A percentile compares a stretch with the other conserved stretches of the same genome.
These are phyloP conservation scores for Parnassius smintheus DNA, from an alignment of 2,888 invertebrate genomes.

Conservation along the genomic window DNA sequence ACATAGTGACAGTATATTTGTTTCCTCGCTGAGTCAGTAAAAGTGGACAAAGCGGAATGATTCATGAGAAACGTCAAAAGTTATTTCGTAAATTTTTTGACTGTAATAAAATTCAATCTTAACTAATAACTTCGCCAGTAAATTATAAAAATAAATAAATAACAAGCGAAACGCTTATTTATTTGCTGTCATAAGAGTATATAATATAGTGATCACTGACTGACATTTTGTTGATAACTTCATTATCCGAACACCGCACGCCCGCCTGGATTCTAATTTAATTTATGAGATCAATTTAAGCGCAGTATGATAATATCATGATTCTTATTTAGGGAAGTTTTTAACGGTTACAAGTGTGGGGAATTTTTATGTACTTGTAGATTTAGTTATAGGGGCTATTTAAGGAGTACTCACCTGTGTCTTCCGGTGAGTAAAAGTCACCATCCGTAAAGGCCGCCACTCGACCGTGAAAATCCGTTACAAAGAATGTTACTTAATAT, in stretches of 20 bases:
- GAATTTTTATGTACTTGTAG: neutral
- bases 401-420: constrained; percentile 48
- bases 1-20: no score
- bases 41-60: no score
- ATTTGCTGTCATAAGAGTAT: constrained; percentile 32
- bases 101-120: no score
- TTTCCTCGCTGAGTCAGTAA: no score
- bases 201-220: constrained; percentile 34
- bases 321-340: constrained; percentile 9
- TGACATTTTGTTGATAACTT: constrained; percentile 45
- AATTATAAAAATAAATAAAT: constrained; percentile 7
- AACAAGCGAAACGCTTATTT: constrained; percentile 15
- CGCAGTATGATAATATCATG: constrained; percentile 30
- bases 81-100: no score
- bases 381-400: constrained; percentile 8
- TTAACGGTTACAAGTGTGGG: constrained; percentile 14
- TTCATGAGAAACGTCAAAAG: no score
- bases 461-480: constrained; percentile 75
- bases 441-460: constrained; percentile 57
- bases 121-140: constrained; percentile 4
- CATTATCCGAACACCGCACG: constrained; percentile 44
- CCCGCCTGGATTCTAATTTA: constrained; percentile 52
- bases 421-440: constrained; percentile 49
- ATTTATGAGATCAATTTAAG: constrained; percentile 40
- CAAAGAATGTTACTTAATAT: constrained; percentile 33